Conservation (phyloP, 2,113 vertebrate genomes). For the Myiozetetes cayanensis region DNA sequence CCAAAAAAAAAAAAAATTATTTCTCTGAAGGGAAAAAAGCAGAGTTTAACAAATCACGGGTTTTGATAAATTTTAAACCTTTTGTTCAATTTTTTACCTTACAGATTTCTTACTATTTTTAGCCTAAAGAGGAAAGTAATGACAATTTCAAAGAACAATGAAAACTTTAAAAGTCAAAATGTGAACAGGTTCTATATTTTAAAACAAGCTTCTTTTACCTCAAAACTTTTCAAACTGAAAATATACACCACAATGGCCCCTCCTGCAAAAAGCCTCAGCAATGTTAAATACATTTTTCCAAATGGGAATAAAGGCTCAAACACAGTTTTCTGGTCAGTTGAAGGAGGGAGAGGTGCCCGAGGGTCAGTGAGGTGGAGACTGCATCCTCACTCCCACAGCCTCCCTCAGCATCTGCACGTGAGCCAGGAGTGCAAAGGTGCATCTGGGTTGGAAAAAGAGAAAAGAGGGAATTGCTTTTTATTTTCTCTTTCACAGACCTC, state of each 20-base stretch:
- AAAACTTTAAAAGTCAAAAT: background rate
- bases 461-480: background rate
- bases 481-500: background rate
- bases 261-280: background rate
- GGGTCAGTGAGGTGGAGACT: background rate
- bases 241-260: background rate
- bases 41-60: background rate
- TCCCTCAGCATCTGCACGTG: rapidly evolving
- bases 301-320: background rate
- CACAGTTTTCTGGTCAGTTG: background rate
- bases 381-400: background rate
- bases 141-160: background rate
- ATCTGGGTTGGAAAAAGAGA: background rate
- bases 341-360: background rate
- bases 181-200: background rate
- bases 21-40: background rate
- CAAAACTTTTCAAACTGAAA: background rate
- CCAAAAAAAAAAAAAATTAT: background rate
- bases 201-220: background rate
- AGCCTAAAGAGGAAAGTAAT: background rate
- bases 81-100: background rate
- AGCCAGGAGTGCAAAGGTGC: background rate
- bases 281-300: background rate
- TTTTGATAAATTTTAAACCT: background rate
- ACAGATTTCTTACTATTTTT: background rate